phyloP scores from a whole-genome alignment of 2,888 invertebrate genomes.

The Atherix ibis region DNA sequence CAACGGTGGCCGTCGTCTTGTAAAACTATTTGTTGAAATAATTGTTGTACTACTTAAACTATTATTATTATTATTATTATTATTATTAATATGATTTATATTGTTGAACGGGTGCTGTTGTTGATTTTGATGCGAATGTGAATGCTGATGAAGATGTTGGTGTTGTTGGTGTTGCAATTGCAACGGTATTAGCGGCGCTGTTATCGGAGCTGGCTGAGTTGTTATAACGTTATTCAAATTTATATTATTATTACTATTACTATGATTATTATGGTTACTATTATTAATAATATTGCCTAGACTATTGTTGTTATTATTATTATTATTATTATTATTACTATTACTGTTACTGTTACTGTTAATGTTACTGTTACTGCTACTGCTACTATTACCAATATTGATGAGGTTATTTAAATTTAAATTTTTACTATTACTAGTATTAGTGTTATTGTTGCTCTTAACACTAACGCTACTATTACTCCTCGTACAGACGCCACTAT shows the following conservation, averaged over 20 bases:
- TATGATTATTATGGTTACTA: slow-evolving; percentile 14
- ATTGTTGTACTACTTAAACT: slow-evolving; percentile 17
- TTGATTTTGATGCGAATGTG: slow-evolving; percentile 3
- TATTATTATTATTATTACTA: slow-evolving; percentile 7
- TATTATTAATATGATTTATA: slow-evolving; percentile 12
- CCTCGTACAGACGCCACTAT: no score
- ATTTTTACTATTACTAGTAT: slow-evolving; percentile 6
- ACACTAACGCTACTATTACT: no score
- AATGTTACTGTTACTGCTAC: slow-evolving; percentile 11
- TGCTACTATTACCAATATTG: slow-evolving; percentile 12
- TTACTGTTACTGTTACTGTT: slow-evolving; percentile 8
- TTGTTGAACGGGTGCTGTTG: slow-evolving; percentile 12
- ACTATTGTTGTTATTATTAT: slow-evolving; percentile 11
- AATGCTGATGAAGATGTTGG: slow-evolving; percentile 10
- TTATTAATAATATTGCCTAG: slow-evolving; percentile 10
- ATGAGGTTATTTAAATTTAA: slow-evolving; percentile 6
- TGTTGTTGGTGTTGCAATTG: slow-evolving; percentile 12
- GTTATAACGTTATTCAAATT: slow-evolving; percentile 3
- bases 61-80: slow-evolving; percentile 11
- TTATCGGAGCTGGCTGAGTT: slow-evolving; percentile 12
- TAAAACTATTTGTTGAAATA: slow-evolving; percentile 27
- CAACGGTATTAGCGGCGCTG: slow-evolving; percentile 22
- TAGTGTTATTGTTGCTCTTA: slow-evolving; percentile 12
- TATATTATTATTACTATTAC: slow-evolving; percentile 10
- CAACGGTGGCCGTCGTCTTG: slow-evolving; percentile 26